Base-by-base conservation (phyloP, 2,797 vertebrate genomes). In the Typhlichthys eigenmanni region DNA sequence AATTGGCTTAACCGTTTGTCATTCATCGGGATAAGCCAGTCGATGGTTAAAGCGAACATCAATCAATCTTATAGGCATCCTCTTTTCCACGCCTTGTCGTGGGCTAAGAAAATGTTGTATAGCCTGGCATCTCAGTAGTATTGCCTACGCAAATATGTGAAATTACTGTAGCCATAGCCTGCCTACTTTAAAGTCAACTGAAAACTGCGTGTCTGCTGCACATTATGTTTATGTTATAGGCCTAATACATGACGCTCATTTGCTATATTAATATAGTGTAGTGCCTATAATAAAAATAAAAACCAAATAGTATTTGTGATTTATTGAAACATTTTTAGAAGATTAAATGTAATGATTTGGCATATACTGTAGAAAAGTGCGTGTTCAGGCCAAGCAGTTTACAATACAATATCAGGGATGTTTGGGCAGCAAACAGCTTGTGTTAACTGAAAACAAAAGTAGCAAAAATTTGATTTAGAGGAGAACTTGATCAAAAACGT, bases 1-100 rank as follows among this genome's bases (percentile, higher is more conserved):
- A 87, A 90, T 90, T 91, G 88, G 87, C 47, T 86, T 74, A 89
- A 85, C 72, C 71, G 77, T 80, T 78, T 87, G 89, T 88, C 90
- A 89, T 68, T 91, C 88, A 89, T 19, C 68, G 63, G 81, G 76
- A 89, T 83, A 64, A 85, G 79, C 84, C 83, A 85, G 82, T 86
- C 76, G 81, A 83, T 90, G 90, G 89, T 85, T 86, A 79, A 79
- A 78, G 80, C 85, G 76, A 74, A 82, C 87, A 88, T 89, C 88
- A 87, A 85, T 91, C 89, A 88, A 74, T 72, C 58, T 60, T 24
- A 14, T n/a, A 71, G 24, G 79, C 73, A 75, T 43, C 72, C 78
- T 65, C 61, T 63, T 82, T 62, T 45, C 55, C 63, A 78, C 78
- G 82, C 75, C 69, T 81, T 79, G 62, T 83, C 75, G 79, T 74